Evolutionary conservation across 1,140 invertebrate species (phyloP).

Genomic region (Hylaeus volcanicus): DNA sequence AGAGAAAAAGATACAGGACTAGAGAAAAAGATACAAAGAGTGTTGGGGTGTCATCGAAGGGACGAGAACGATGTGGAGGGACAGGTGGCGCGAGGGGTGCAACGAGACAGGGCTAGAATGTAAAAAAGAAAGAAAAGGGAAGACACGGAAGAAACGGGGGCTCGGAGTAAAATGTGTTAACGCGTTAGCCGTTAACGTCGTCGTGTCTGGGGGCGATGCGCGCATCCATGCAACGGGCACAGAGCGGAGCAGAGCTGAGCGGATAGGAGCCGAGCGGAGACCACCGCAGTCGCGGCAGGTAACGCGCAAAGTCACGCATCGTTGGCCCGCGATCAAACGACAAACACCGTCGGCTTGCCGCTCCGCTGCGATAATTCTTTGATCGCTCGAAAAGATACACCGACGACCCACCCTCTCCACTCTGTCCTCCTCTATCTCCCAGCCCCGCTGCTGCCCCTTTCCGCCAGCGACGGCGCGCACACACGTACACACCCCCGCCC

Average conservation of each 20-base stretch:
- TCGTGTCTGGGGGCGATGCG: constrained; percentile 7
- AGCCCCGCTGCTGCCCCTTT: background rate
- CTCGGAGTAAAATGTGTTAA: constrained; percentile 61
- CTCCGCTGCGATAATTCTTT: constrained; percentile 75
- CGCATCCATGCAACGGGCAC: background rate
- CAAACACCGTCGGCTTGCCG: constrained; percentile 66
- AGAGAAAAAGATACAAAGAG: constrained; percentile 28
- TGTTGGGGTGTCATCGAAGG: background rate
- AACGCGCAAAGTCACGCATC: constrained; percentile 63
- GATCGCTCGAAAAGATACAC: constrained; percentile 74
- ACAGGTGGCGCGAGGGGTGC: background rate
- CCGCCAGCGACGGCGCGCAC: background rate
- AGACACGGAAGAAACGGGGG: constrained; percentile 29
- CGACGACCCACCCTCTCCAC: constrained; percentile 36
- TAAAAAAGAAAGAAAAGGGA: background rate
- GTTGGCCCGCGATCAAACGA: constrained; percentile 72
- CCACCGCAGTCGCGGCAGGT: constrained; percentile 30
- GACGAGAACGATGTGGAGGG: background rate
- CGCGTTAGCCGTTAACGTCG: constrained; percentile 52
- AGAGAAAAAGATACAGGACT: constrained; percentile 4
- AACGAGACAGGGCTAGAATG: background rate
- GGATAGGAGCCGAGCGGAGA: constrained; percentile 27
- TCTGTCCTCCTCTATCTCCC: background rate
- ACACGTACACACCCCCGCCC: background rate
- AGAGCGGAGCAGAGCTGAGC: background rate